A percentile compares a stretch with the other conserved stretches of the same genome.
phyloP scores from a whole-genome alignment of 1,140 invertebrate species.

The Dreissena polymorpha region DNA sequence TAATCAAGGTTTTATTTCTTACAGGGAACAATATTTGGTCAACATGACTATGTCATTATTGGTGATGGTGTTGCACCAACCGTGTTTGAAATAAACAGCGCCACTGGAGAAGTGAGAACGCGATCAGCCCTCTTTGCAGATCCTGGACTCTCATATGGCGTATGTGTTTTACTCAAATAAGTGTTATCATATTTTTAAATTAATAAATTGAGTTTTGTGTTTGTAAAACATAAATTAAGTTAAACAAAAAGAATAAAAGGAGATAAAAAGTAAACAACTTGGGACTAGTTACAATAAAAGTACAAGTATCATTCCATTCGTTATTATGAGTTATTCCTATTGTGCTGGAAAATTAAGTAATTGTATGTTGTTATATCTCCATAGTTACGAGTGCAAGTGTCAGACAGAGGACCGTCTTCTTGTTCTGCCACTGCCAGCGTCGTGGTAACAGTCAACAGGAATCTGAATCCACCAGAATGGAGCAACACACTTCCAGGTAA shows the following conservation, averaged over 20 bases:
- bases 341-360: no score
- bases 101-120: conserved; percentile 29
- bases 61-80: conserved; percentile 11
- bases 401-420: conserved; percentile 28
- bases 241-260: no score
- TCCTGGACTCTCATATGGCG: conserved; percentile 8
- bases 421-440: conserved; percentile 26
- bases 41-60: conserved; percentile 22
- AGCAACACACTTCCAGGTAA: conserved; percentile 17
- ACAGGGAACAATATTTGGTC: conserved; percentile 35
- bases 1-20: not conserved
- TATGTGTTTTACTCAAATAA: not conserved
- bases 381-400: conserved; percentile 28
- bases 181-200: no score
- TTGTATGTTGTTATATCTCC: no score
- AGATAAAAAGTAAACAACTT: no score
- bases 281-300: no score
- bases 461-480: conserved; percentile 23
- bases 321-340: no score
- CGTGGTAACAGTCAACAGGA: conserved; percentile 35
- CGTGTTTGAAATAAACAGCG: conserved; percentile 12
- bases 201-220: no score
- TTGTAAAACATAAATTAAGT: no score
- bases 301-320: no score
- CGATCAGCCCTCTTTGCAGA: conserved; percentile 20